phyloP scores from a whole-genome alignment of 2,888 invertebrate genomes.

The Cosmopolites sordidus region DNA sequence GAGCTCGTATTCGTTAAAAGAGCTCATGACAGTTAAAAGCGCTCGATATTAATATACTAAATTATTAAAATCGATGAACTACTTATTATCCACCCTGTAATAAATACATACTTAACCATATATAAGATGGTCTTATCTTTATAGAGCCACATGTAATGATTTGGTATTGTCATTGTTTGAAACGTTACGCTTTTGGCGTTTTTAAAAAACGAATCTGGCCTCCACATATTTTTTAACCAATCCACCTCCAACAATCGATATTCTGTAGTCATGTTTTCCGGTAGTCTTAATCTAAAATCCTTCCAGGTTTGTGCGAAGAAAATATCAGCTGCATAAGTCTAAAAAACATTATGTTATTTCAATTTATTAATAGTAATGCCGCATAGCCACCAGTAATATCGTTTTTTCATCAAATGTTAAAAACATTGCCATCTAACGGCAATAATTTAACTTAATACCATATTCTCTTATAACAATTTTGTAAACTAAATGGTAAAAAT shows the following conservation, averaged over 20 bases:
- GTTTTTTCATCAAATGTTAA: no score
- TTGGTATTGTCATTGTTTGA: conserved; percentile 92
- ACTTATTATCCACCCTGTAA: no score
- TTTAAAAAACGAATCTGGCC: conserved; percentile 91
- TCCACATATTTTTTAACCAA: conserved; percentile 90
- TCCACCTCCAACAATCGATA: conserved; percentile 83
- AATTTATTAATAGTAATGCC: no score
- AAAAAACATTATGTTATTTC: conserved; percentile 5
- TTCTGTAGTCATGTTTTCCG: conserved; percentile 90
- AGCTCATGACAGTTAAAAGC: no score
- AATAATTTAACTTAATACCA: no score
- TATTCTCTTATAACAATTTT: no score
- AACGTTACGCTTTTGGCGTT: conserved; percentile 91
- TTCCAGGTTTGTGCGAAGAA: conserved; percentile 94
- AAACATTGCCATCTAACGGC: no score
- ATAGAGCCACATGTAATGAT: conserved; percentile 89
- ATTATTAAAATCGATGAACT: no score
- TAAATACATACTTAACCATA: conserved; percentile 73
- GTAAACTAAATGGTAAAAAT: no score
- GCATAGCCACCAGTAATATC: no score
- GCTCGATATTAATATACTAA: no score
- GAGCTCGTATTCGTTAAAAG: no score
- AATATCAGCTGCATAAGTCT: conserved; percentile 88
- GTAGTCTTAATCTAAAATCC: conserved; percentile 77
- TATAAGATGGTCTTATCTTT: conserved; percentile 81